phyloP scores from a whole-genome alignment of 2,888 invertebrate species.

The Nineta flava region DNA sequence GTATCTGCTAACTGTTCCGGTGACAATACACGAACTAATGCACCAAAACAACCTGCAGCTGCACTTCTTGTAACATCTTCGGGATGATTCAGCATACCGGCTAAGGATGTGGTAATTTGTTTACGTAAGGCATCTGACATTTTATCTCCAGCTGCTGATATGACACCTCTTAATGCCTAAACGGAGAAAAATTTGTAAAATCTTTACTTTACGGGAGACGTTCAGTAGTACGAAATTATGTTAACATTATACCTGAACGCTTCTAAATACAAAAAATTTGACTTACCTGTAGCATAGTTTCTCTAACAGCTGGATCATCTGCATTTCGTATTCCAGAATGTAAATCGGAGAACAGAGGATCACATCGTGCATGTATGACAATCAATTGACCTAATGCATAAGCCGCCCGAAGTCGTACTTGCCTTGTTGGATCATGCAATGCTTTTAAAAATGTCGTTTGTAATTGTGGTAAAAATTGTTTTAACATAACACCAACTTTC shows the following conservation, averaged over 20 bases:
- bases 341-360: slow-evolving; percentile 88
- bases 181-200: slow-evolving; percentile 51
- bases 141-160: slow-evolving; percentile 74
- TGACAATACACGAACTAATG: slow-evolving; percentile 59
- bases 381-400: slow-evolving; percentile 76
- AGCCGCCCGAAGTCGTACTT: slow-evolving; percentile 80
- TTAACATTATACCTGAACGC: too few species aligned
- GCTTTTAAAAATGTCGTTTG: slow-evolving; percentile 97
- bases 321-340: slow-evolving; percentile 69
- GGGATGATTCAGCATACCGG: slow-evolving; percentile 47
- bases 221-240: too few species aligned
- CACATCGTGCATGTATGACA: slow-evolving; percentile 82
- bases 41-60: slow-evolving; percentile 82
- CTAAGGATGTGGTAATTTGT: slow-evolving; percentile 51
- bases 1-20: slow-evolving; percentile 57
- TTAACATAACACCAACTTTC: slow-evolving; percentile 88
- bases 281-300: slow-evolving; percentile 5
- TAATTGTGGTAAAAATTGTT: slow-evolving; percentile 95
- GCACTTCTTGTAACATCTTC: slow-evolving; percentile 71
- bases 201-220: too few species aligned
- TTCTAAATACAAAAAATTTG: background rate
- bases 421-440: slow-evolving; percentile 73
- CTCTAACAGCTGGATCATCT: slow-evolving; percentile 64
- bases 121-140: slow-evolving; percentile 69
- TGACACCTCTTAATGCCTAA: slow-evolving; percentile 62